These are phyloP conservation scores for Leptinotarsa haldemani DNA, from an alignment of 2,888 invertebrate genomes.

Conservation along the genomic window DNA sequence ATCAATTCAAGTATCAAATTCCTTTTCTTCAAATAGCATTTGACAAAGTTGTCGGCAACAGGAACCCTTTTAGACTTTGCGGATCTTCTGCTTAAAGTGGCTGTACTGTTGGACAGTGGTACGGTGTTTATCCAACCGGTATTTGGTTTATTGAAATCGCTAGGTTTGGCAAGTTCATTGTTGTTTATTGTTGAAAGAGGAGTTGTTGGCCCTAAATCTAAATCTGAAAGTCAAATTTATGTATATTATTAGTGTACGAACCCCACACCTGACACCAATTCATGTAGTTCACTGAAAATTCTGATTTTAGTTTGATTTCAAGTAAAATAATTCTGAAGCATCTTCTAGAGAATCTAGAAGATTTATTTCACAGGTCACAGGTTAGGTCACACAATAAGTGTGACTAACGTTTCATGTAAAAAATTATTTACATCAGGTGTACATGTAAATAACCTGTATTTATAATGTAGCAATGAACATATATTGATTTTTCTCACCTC, in stretches of 20 bases:
- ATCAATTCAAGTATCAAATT: constrained; percentile 93
- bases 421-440: too few relatives aligned
- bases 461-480: not conserved
- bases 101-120: constrained; percentile 75
- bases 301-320: not conserved
- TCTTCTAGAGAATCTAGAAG: too few relatives aligned
- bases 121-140: constrained; percentile 97
- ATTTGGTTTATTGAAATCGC: constrained; percentile 70
- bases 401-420: too few relatives aligned
- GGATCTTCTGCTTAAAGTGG: constrained; percentile 80
- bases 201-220: constrained; percentile 62
- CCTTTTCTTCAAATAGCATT: constrained; percentile 93
- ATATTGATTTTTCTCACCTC: constrained; percentile 67
- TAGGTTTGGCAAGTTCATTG: constrained; percentile 64
- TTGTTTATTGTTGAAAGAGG: constrained; percentile 60
- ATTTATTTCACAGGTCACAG: too few relatives aligned
- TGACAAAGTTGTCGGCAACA: constrained; percentile 84
- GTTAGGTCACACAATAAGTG: too few relatives aligned
- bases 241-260: not conserved
- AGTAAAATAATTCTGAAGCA: not conserved
- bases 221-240: constrained; percentile 49
- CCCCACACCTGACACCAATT: constrained; percentile 11
- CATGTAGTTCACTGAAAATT: too few relatives aligned
- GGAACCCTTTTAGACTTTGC: constrained; percentile 75
- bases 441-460: too few relatives aligned